Evolutionary conservation across 2,113 vertebrate species (phyloP).

Genomic region (Porphyrio hochstetteri): DNA sequence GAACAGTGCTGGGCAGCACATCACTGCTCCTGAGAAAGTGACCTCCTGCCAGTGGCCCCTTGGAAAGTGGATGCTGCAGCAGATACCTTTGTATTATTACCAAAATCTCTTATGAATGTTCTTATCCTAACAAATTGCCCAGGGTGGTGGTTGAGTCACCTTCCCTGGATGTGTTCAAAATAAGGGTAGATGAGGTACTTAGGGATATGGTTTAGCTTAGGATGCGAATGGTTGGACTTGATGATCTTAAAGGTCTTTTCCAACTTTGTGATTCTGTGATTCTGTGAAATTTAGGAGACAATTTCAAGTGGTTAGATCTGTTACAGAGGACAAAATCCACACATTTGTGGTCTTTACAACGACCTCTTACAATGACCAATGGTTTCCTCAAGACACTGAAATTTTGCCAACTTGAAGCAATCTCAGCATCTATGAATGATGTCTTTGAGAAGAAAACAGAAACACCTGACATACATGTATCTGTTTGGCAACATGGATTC

Average conservation of each 20-base stretch:
- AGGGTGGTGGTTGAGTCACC: too few relatives aligned
- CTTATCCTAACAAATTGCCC: not conserved
- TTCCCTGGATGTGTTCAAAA: too few relatives aligned
- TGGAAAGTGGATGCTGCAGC: not conserved
- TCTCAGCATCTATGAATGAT: not conserved
- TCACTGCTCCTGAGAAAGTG: not conserved
- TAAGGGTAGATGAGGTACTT: too few relatives aligned
- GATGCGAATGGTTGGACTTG: too few relatives aligned
- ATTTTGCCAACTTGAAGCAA: not conserved
- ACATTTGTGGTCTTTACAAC: accelerated
- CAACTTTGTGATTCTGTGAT: too few relatives aligned
- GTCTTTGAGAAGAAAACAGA: not conserved
- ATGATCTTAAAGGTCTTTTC: too few relatives aligned
- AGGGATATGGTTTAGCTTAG: too few relatives aligned
- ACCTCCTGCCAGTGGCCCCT: not conserved
- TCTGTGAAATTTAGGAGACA: not conserved
- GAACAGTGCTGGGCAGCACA: not conserved
- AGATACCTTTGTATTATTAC: not conserved
- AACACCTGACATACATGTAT: not conserved
- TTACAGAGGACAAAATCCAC: not conserved
- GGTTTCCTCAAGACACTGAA: not conserved
- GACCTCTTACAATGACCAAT: not conserved
- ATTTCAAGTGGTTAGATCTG: not conserved
- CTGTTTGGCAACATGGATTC: not conserved
- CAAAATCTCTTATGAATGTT: not conserved